Evolutionary conservation across 2,888 invertebrate species (phyloP), one percentile per base, ranked within the genome.

Genomic region (Polyommatus iphigenia): DNA sequence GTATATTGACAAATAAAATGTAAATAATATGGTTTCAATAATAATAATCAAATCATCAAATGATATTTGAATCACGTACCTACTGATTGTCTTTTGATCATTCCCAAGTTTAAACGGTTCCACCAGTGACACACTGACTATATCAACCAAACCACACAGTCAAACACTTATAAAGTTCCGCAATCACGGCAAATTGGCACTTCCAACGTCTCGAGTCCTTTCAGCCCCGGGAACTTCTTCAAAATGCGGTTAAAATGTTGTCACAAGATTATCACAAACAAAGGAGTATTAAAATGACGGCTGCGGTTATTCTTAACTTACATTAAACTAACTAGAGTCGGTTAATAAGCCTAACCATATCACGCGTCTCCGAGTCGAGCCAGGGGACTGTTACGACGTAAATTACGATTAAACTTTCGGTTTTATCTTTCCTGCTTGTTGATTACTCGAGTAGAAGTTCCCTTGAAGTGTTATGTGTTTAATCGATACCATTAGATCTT

Each of bases 291-390:
- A 41, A 73, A 41, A 41, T 46, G 73, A 41, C 46, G 41, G 13
- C 10, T 73, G 41, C 46, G 46, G 46, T 46, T 46, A 41, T 73
- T 73, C 73, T 46, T 73, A 73, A 73, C 75, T 75, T 18, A 75
- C 75, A 75, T 75, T 54, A 24, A 75, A 75, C 24, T 50, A 29
- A 24, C 54, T 75, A 75, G 75, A 75, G 54, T 73, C 82, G 85
- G 86, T 91, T 90, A 89, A 91, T 92, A 91, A 91, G 87, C 85
- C 85, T 83, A 84, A 89, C 86, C 86, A 84, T 89, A 90, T 91
- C 91, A 91, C 90, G 85, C 85, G 84, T 85, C 86, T 87, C 86
- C 90, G 88, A 91, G 89, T 84, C 81, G 87, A 89, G 89, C 85
- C 86, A 80, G 82, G 81, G 84, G 83, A 81, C 81, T 83, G 87